Evolutionary conservation across 1,140 invertebrate species (phyloP).

Genomic region (Drosophila persimilis): DNA sequence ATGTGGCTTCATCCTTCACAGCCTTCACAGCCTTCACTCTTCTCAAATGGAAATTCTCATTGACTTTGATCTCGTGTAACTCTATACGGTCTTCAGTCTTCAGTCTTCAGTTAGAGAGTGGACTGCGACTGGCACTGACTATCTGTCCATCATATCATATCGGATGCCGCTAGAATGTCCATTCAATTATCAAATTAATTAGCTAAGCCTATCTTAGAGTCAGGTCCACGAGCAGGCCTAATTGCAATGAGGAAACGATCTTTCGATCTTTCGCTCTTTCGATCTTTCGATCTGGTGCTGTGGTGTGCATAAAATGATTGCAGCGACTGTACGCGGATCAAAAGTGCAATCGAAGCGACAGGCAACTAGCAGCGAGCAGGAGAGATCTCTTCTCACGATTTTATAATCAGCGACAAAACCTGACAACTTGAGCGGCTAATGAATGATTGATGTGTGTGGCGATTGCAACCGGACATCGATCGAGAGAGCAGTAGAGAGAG

Average conservation of each 20-base stretch:
- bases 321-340: conserved; percentile 28
- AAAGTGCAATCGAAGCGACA: conserved; percentile 36
- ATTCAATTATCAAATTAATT: conserved; percentile 74
- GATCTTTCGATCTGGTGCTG: conserved; percentile 21
- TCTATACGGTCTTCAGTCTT: conserved; percentile 11
- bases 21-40: no score
- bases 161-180: conserved; percentile 47
- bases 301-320: conserved; percentile 56
- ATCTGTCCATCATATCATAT: conserved; percentile 15
- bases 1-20: no score
- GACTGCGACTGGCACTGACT: no score
- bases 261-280: conserved; percentile 14
- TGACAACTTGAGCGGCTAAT: conserved; percentile 79
- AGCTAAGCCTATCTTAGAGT: conserved; percentile 61
- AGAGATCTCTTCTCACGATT: conserved; percentile 36
- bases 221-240: conserved; percentile 24
- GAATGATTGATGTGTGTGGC: conserved; percentile 76
- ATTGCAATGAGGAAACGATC: conserved; percentile 42
- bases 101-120: background rate
- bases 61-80: conserved; percentile 18
- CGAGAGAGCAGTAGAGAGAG: conserved; percentile 1
- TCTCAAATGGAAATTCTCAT: no score
- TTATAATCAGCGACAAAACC: conserved; percentile 66
- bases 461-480: conserved; percentile 20
- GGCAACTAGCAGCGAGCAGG: conserved; percentile 6